These are phyloP conservation scores for Antheraea mylitta DNA, from an alignment of 1,140 invertebrate genomes.

Conservation along the genomic window DNA sequence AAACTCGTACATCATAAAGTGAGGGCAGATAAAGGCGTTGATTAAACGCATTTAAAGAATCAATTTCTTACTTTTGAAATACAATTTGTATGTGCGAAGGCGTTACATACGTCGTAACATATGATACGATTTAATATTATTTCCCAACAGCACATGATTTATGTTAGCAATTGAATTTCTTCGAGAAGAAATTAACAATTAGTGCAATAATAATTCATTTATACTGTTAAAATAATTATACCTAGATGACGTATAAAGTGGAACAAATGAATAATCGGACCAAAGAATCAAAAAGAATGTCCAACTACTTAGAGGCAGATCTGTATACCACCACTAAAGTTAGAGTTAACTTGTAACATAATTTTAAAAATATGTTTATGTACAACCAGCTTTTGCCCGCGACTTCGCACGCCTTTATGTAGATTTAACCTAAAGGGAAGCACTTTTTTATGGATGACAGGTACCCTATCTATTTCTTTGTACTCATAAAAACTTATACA, in stretches of 20 bases:
- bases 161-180: slow-evolving; percentile 3
- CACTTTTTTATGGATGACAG: too few species aligned
- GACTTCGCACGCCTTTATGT: too few species aligned
- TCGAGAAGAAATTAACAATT: background rate
- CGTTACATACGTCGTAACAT: slow-evolving; percentile 1
- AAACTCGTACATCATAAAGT: background rate
- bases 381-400: too few species aligned
- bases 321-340: too few species aligned
- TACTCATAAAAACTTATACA: too few species aligned
- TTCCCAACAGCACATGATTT: background rate
- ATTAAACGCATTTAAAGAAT: background rate
- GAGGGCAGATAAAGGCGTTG: too few species aligned
- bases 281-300: too few species aligned
- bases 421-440: too few species aligned
- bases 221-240: background rate
- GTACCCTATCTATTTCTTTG: too few species aligned
- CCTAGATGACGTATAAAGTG: background rate
- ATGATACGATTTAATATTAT: slow-evolving; percentile 4
- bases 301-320: too few species aligned
- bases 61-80: background rate
- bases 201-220: background rate
- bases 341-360: too few species aligned
- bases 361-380: too few species aligned
- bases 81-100: background rate
- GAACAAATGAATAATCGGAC: background rate